Evolutionary conservation across 1,140 invertebrate species (phyloP), one percentile per base, ranked within the genome.

Genomic region (Bactericera cockerelli): DNA sequence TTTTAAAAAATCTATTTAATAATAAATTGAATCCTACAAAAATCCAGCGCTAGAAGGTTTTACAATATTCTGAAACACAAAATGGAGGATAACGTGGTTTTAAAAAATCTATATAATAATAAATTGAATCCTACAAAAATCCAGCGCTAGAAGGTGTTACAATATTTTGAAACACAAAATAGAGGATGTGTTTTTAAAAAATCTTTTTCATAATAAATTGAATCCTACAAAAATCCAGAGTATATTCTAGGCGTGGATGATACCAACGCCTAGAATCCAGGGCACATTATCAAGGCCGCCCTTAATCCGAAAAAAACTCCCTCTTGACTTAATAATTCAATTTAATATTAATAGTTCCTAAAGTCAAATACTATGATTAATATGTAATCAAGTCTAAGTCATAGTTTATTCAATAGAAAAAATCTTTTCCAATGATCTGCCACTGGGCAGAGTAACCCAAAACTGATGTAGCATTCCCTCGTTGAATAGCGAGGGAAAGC

Each of bases 41-140:
- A 10, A 11, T 36, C 33, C 33, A 10, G 42, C n/a, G n/a, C 22
- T 49, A 22, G 42, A 16, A 6, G 42, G 42, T 4, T 6, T 49
- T 22, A 49, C 42, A 6, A 49, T 49, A 49, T 49, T 49, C 42
- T 49, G 42, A 49, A 49, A 49, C n/a, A n/a, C n/a, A 49, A 49
- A 49, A 49, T 19, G 8, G 22, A 49, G 10, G 33, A 36, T 36
- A 36, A 36, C 16, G 16, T 36, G 10, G 10, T 36, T 36, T 36
- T 36, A 36, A 36, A 36, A 36, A 36, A 36, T 36, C 10, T 16
- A 36, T 36, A 11, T 16, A 36, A 16, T 36, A 10, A 36, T 16
- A 36, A 36, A 36, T 36, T 10, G 33, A 36, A 16, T 36, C 33
- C 33, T 36, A 36, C 33, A 10, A 16, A 16, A 10, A 11, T 36